Base-by-base conservation (phyloP, 2,797 vertebrate species). In the Gobio occitaniae region DNA sequence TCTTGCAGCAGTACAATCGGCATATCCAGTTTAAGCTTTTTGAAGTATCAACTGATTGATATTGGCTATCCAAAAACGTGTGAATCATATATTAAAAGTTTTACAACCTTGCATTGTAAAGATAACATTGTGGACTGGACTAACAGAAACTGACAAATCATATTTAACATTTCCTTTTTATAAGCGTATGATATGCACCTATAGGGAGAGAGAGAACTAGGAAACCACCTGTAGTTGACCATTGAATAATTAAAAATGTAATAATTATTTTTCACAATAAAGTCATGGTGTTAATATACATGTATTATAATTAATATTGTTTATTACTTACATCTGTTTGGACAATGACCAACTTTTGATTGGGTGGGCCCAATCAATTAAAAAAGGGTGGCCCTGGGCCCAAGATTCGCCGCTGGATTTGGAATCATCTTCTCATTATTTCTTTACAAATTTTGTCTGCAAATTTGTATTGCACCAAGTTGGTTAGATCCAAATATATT, bases 401-500 rank as follows among this genome's bases (percentile, higher is more conserved):
- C 16, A 29, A 56, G 54, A 19, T n/a, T 56, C 5, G 1, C 25
- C 12, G 15, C 61, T 63, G 25, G 61, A 63, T 63, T 32, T 63
- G 2, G n/a, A 50, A 15, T 50, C 44, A 17, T 50, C 25, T 29
- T 50, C 9, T 54, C 32, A 36, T 36, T 32, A 75, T 56, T 54
- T 76, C 19, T 54, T 21, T 75, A 38, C 5, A 63, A 29, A 15
- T 25, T 15, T 29, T 15, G 5, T 82, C 29, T 47, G 10, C 38
- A 71, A 47, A 66, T 54, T 32, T 54, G 5, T 36, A 54, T 36
- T 75, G 5, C 29, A 54, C 48, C 48, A 21, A n/a, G 32, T 38
- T n/a, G 72, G 21, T 75, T 56, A 8, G 74, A 56, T n/a, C 50
- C 3, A 38, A 76, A 76, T 76, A 56, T 21, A 76, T 76, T 68